These are phyloP conservation scores for Micrasema minimum DNA, from an alignment of 1,140 invertebrate species.

Conservation along the genomic window DNA sequence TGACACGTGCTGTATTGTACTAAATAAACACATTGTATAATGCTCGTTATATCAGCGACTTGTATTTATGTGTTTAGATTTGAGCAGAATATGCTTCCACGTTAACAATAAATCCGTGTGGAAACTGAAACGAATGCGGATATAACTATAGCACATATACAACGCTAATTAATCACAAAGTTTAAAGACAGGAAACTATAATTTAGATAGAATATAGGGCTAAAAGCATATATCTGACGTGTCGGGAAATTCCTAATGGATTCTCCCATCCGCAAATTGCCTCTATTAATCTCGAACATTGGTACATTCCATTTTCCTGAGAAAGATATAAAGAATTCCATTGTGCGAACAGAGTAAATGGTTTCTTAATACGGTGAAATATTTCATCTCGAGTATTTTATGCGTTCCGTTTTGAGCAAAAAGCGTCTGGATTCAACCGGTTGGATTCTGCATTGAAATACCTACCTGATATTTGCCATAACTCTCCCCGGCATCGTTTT, in stretches of 20 bases:
- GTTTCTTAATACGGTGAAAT: conserved; percentile 34
- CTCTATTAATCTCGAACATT: conserved; percentile 31
- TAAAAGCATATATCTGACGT: conserved; percentile 5
- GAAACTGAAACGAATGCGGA: conserved; percentile 10
- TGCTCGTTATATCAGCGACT: neutral
- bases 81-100: neutral
- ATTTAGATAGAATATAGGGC: conserved; percentile 9
- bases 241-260: conserved; percentile 20
- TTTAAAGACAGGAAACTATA: conserved; percentile 17
- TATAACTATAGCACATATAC: neutral
- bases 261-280: conserved; percentile 31
- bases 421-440: neutral
- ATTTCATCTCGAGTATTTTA: conserved; percentile 24
- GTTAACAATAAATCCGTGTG: neutral
- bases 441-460: conserved; percentile 26
- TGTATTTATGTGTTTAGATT: neutral
- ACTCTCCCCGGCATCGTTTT: conserved; percentile 11
- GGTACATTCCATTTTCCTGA: conserved; percentile 11
- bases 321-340: conserved; percentile 30
- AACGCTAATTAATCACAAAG: conserved; percentile 13
- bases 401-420: conserved; percentile 14
- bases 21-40: neutral
- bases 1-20: too few relatives aligned
- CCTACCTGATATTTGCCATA: conserved; percentile 5
- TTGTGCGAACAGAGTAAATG: conserved; percentile 30